phyloP scores from a whole-genome alignment of 1,140 invertebrate genomes.

The Aphidius ervi region DNA sequence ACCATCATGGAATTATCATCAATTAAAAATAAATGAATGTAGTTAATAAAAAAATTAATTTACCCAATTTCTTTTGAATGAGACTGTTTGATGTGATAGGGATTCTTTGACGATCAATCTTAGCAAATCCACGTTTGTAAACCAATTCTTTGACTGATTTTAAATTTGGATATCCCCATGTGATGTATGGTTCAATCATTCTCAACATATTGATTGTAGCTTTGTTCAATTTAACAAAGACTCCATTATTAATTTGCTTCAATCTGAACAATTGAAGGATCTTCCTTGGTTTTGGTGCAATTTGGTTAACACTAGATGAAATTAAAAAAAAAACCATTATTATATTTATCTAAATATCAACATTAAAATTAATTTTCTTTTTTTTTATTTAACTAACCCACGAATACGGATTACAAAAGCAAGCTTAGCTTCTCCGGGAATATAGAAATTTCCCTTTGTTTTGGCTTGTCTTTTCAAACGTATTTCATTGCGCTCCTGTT shows the following conservation, averaged over 20 bases:
- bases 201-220: slow-evolving; percentile 94
- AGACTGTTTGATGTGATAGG: slow-evolving; percentile 92
- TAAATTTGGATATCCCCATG: slow-evolving; percentile 96
- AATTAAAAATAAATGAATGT: too few species aligned
- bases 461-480: slow-evolving; percentile 79
- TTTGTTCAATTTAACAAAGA: slow-evolving; percentile 93
- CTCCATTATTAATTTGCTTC: slow-evolving; percentile 96
- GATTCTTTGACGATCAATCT: slow-evolving; percentile 81
- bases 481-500: slow-evolving; percentile 78
- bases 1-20: too few species aligned
- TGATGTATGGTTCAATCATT: slow-evolving; percentile 93
- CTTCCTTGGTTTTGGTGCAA: slow-evolving; percentile 88
- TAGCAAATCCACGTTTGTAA: slow-evolving; percentile 97
- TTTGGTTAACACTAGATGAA: slow-evolving; percentile 86
- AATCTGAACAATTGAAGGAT: slow-evolving; percentile 93
- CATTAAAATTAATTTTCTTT: too few species aligned
- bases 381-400: slow-evolving; percentile 61
- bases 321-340: slow-evolving; percentile 9
- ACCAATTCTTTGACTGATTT: slow-evolving; percentile 94
- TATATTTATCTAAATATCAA: background rate
- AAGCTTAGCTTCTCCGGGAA: slow-evolving; percentile 90
- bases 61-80: slow-evolving; percentile 86
- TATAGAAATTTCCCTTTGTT: slow-evolving; percentile 91
- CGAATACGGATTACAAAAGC: slow-evolving; percentile 96
- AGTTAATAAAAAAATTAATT: slow-evolving; percentile 35